These are phyloP conservation scores for Taurulus bubalis DNA, from an alignment of 2,113 vertebrate genomes.

Conservation along the genomic window DNA sequence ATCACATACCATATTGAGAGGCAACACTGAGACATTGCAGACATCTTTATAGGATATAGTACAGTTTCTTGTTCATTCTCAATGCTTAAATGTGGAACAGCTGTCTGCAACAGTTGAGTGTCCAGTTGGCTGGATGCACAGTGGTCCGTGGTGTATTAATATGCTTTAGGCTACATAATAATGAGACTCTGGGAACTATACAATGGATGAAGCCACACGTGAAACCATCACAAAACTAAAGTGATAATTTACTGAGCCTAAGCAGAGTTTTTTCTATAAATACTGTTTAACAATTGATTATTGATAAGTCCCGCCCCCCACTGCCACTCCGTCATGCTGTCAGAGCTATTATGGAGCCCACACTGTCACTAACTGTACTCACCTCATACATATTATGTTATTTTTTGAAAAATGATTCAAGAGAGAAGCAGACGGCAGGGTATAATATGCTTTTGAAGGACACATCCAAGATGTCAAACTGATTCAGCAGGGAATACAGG, in stretches of 20 bases:
- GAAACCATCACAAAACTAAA: conserved; percentile 44
- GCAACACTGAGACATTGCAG: conserved; percentile 17
- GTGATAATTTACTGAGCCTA: conserved; percentile 36
- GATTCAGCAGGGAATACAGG: not conserved
- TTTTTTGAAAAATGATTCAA: not conserved
- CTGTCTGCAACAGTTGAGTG: conserved; percentile 63
- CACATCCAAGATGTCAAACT: not conserved
- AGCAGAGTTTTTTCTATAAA: conserved; percentile 12
- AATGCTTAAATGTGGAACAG: conserved; percentile 68
- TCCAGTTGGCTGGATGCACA: conserved; percentile 66
- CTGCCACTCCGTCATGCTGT: not conserved
- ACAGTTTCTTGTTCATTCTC: conserved; percentile 49
- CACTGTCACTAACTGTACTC: not conserved
- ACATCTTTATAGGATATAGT: conserved; percentile 36
- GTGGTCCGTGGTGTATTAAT: conserved; percentile 51
- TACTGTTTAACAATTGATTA: not conserved
- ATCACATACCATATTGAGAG: conserved; percentile 58
- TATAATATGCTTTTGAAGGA: not conserved
- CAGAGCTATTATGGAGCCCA: not conserved
- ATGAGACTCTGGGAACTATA: conserved; percentile 68
- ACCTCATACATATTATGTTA: not conserved
- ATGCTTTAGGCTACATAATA: conserved; percentile 73
- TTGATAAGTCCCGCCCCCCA: not conserved
- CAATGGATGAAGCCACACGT: conserved; percentile 38
- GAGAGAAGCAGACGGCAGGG: not conserved